A percentile compares a stretch with the other conserved stretches of the same genome.
phyloP scores from a whole-genome alignment of 2,888 invertebrate genomes.

The Galeruca laticollis region DNA sequence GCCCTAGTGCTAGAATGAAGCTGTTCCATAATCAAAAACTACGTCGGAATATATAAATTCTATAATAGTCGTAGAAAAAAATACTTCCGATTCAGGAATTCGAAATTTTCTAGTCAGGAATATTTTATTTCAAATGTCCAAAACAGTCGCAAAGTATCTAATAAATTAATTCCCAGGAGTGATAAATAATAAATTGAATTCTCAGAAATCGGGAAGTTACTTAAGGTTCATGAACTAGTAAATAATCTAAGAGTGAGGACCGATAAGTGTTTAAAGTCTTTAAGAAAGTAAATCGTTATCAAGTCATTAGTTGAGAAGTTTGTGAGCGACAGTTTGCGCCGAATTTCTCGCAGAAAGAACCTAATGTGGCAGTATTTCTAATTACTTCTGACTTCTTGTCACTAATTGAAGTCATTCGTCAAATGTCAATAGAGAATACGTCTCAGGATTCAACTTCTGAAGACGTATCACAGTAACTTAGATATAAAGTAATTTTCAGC shows the following conservation, averaged over 20 bases:
- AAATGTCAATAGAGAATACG: conserved; percentile 51
- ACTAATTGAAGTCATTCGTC: conserved; percentile 55
- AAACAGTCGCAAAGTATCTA: too few relatives aligned
- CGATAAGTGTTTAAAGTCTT: conserved; percentile 34
- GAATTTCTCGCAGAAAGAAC: neutral
- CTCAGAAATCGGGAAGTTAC: neutral
- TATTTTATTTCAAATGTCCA: too few relatives aligned
- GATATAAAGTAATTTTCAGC: conserved; percentile 35
- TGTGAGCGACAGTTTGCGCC: conserved; percentile 41
- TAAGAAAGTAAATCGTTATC: conserved; percentile 50
- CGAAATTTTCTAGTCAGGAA: too few relatives aligned
- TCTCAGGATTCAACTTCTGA: conserved; percentile 32
- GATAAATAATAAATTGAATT: too few relatives aligned
- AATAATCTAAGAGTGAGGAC: conserved; percentile 37
- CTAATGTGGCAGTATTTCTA: conserved; percentile 45
- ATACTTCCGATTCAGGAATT: too few relatives aligned
- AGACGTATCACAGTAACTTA: conserved; percentile 10
- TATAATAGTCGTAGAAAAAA: too few relatives aligned
- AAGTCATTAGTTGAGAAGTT: conserved; percentile 52
- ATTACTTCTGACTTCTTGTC: conserved; percentile 54
- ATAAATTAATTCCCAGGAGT: too few relatives aligned
- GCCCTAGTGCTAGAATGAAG: too few relatives aligned
- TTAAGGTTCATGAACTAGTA: neutral
- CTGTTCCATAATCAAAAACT: too few relatives aligned
- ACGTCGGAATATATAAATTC: too few relatives aligned